Conservation (phyloP, 2,797 vertebrate species). For the Rhinatrema bivittatum region DNA sequence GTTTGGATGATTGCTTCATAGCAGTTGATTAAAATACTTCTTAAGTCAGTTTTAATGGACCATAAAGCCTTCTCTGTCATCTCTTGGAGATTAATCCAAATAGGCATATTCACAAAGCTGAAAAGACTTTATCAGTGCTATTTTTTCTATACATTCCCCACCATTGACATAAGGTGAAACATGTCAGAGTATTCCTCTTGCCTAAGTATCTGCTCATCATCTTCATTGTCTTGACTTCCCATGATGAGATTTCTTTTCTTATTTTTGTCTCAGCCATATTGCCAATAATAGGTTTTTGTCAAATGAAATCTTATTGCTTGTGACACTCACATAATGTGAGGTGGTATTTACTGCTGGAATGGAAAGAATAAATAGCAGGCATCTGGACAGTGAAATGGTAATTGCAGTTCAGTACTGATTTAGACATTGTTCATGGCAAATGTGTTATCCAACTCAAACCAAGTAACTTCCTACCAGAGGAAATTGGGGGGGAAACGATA, state of each 20-base stretch:
- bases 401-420: constrained; percentile 9
- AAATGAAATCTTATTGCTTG: constrained; percentile 10
- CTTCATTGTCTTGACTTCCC: neutral
- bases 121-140: neutral
- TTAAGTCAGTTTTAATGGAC: too few species aligned
- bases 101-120: neutral
- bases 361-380: constrained; percentile 2
- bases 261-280: neutral
- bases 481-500: neutral
- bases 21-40: too few species aligned
- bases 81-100: neutral
- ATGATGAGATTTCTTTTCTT: constrained; percentile 3
- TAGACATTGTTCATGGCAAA: constrained; percentile 3
- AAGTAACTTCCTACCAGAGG: neutral
- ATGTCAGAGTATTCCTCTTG: neutral
- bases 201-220: neutral
- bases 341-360: constrained; percentile 17
- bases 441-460: constrained; percentile 5
- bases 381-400: neutral
- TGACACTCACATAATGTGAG: constrained; percentile 1
- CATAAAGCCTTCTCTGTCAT: too few species aligned
- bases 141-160: neutral
- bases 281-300: constrained; percentile 7
- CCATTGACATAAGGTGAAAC: rapidly evolving
- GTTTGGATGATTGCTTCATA: too few species aligned